phyloP scores from a whole-genome alignment of 2,113 vertebrate species.

The Melanotaenia duboulayi region DNA sequence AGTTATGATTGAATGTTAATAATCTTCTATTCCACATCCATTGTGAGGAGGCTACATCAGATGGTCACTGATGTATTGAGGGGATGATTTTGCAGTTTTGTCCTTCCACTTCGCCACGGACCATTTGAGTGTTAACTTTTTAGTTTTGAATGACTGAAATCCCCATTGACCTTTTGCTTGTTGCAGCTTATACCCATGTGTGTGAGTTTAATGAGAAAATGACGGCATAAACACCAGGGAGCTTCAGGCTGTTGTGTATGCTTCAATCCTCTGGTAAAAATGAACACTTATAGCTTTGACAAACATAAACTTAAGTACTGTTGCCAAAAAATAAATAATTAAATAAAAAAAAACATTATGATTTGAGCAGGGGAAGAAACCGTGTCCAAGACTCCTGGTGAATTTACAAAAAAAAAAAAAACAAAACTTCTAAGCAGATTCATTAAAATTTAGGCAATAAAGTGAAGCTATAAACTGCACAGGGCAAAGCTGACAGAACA shows the following conservation, averaged over 20 bases:
- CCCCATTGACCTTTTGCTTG: slow-evolving; percentile 79
- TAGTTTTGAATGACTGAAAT: slow-evolving; percentile 82
- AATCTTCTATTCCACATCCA: slow-evolving; percentile 82
- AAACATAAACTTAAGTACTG: slow-evolving; percentile 34
- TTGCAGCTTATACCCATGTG: slow-evolving; percentile 72
- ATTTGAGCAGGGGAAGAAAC: slow-evolving; percentile 5
- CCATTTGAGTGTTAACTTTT: slow-evolving; percentile 83
- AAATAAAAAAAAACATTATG: not conserved
- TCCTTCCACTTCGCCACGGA: slow-evolving; percentile 80
- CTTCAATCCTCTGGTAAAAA: slow-evolving; percentile 40
- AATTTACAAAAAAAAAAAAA: slow-evolving; percentile 28
- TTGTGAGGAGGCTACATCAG: slow-evolving; percentile 79
- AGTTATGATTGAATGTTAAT: slow-evolving; percentile 85
- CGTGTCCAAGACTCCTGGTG: slow-evolving; percentile 6
- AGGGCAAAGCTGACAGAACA: slow-evolving; percentile 37
- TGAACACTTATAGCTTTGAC: slow-evolving; percentile 32
- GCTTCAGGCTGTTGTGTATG: slow-evolving; percentile 51
- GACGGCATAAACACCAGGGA: slow-evolving; percentile 56
- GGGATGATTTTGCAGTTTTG: slow-evolving; percentile 84
- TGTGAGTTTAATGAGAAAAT: slow-evolving; percentile 72
- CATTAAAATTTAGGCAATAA: slow-evolving; percentile 19
- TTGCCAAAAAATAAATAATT: not conserved
- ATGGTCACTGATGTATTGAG: slow-evolving; percentile 80
- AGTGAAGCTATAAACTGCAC: slow-evolving; percentile 19
- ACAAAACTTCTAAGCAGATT: slow-evolving; percentile 14